Conservation (phyloP, 2,888 invertebrate genomes). For the Carpatolechia fugitivella region DNA sequence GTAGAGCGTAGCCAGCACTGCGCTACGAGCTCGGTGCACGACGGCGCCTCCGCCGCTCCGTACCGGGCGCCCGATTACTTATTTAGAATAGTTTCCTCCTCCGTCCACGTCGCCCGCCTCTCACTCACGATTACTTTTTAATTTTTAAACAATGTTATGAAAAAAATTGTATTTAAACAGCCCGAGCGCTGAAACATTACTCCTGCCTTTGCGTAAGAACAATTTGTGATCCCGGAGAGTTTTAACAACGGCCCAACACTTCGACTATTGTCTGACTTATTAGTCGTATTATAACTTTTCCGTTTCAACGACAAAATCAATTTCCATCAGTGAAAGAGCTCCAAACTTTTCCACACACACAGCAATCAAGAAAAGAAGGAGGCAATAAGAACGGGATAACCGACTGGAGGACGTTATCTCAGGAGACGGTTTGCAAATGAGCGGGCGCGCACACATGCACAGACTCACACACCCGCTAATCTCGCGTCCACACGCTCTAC, state of each 20-base stretch:
- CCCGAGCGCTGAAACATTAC: slow-evolving; percentile 4
- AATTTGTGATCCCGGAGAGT: slow-evolving; percentile 16
- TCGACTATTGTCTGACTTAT: too few species aligned
- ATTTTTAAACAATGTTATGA: slow-evolving; percentile 45
- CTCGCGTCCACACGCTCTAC: slow-evolving; percentile 63
- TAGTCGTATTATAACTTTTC: slow-evolving; percentile 60
- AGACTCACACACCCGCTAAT: slow-evolving; percentile 58
- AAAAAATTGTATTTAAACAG: slow-evolving; percentile 30
- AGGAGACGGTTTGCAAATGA: slow-evolving; percentile 79
- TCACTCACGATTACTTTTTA: slow-evolving; percentile 49
- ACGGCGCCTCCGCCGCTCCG: slow-evolving; percentile 30
- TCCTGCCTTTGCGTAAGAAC: neutral
- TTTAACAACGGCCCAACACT: slow-evolving; percentile 31
- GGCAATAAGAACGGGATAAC: slow-evolving; percentile 77
- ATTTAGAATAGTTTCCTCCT: slow-evolving; percentile 54
- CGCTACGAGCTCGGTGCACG: slow-evolving; percentile 8
- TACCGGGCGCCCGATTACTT: slow-evolving; percentile 47
- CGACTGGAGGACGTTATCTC: slow-evolving; percentile 77
- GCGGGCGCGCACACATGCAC: slow-evolving; percentile 61
- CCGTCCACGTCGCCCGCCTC: slow-evolving; percentile 37
- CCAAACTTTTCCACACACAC: slow-evolving; percentile 70
- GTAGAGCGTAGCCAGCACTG: slow-evolving; percentile 7
- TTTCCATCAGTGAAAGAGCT: slow-evolving; percentile 65
- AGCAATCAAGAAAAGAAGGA: slow-evolving; percentile 75
- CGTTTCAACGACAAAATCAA: slow-evolving; percentile 64